Conservation (phyloP, 2,113 vertebrate species). For the Paraplagusia blochii region DNA sequence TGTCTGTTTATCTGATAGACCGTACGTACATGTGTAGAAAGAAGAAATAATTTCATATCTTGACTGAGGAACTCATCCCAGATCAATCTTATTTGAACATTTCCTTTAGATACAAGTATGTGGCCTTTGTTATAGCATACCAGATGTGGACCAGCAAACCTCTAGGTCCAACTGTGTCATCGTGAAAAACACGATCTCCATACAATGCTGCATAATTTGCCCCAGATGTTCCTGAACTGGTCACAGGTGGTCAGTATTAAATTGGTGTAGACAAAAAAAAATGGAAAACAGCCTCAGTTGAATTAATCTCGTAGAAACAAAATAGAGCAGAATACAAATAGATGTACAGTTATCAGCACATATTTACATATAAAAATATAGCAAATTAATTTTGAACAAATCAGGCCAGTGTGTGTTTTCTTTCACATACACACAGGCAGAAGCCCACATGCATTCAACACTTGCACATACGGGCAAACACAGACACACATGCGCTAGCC, state of each 20-base stretch:
- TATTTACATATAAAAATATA: constrained; percentile 84
- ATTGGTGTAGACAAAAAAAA: constrained; percentile 44
- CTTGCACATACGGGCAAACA: not conserved
- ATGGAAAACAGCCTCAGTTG: constrained; percentile 43
- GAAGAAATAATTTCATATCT: too few relatives aligned
- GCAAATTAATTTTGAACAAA: constrained; percentile 74
- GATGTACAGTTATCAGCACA: constrained; percentile 58
- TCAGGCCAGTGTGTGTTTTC: constrained; percentile 60
- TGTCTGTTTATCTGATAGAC: too few relatives aligned
- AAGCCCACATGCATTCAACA: not conserved
- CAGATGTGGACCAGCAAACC: too few relatives aligned
- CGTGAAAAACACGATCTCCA: too few relatives aligned
- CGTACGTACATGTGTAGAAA: too few relatives aligned
- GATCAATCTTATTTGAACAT: too few relatives aligned
- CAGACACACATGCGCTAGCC: constrained; percentile 8
- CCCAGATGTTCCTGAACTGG: constrained; percentile 36
- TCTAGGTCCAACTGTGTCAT: too few relatives aligned
- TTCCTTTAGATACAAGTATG: too few relatives aligned
- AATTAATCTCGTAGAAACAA: constrained; percentile 45
- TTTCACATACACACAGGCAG: constrained; percentile 20
- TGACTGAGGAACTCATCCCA: too few relatives aligned
- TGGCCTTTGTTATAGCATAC: too few relatives aligned
- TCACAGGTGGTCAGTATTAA: constrained; percentile 31
- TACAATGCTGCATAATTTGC: constrained; percentile 6
- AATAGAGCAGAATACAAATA: constrained; percentile 68